These are phyloP conservation scores for Tragelaphus buxtoni DNA, from an alignment of 2,113 vertebrate genomes.

Conservation along the genomic window DNA sequence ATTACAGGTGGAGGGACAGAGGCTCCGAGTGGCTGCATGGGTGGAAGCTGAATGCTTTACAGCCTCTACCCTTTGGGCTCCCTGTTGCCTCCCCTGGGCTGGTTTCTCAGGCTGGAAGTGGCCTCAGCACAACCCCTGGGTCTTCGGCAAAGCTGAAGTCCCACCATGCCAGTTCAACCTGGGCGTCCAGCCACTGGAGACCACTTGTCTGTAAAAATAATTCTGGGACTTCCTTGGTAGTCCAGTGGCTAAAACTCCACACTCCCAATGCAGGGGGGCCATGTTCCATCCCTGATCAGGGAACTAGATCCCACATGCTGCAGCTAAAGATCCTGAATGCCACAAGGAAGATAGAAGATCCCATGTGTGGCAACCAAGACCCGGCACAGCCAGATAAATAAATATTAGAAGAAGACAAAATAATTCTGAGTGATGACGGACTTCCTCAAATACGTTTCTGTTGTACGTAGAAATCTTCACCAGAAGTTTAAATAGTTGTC, in stretches of 20 bases:
- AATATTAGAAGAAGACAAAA: background rate
- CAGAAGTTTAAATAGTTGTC: background rate
- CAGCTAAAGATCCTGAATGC: background rate
- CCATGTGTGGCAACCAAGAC: background rate
- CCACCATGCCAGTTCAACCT: background rate
- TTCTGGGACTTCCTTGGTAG: background rate
- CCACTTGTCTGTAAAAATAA: background rate
- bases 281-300: background rate
- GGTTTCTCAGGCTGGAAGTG: background rate
- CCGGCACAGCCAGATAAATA: accelerated
- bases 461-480: background rate
- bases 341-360: background rate
- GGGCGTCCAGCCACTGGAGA: background rate
- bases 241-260: background rate
- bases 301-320: background rate
- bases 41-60: background rate
- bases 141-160: background rate
- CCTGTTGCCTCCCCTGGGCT: background rate
- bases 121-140: background rate
- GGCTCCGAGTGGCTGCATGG: background rate
- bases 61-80: background rate
- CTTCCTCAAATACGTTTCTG: background rate
- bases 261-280: background rate
- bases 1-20: background rate
- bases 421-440: background rate